A percentile compares a stretch with the other conserved stretches of the same genome.
Conservation (phyloP, 2,113 vertebrate species). For the Tupaia chinensis region DNA sequence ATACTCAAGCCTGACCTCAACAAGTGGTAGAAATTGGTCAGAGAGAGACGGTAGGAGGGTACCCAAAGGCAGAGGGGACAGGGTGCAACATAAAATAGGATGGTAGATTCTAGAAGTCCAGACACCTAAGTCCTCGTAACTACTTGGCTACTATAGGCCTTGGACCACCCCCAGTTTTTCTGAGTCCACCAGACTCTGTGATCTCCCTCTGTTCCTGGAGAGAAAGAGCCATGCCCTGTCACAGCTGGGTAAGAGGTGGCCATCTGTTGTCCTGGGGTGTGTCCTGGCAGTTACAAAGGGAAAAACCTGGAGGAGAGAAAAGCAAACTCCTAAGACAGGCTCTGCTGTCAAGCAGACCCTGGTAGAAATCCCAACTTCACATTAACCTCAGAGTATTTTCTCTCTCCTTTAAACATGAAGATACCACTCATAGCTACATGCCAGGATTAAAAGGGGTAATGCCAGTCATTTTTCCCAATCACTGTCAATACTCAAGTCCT, state of each 20-base stretch:
- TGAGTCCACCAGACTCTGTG: not conserved
- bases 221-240: not conserved
- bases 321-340: not conserved
- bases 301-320: not conserved
- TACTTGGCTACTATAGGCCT: not conserved
- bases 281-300: not conserved
- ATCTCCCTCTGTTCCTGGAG: not conserved
- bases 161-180: not conserved
- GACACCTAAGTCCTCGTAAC: not conserved
- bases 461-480: not conserved
- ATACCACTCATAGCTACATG: not conserved
- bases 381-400: not conserved
- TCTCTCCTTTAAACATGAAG: constrained; percentile 7
- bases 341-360: not conserved
- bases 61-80: not conserved
- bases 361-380: not conserved
- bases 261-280: not conserved
- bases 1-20: not conserved
- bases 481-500: not conserved
- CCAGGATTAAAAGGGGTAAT: not conserved
- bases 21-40: not conserved
- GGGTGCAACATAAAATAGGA: not conserved
- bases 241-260: not conserved
- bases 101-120: not conserved
- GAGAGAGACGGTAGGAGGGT: not conserved